phyloP scores from a whole-genome alignment of 1,140 invertebrate species.

The Pseudachorutes palmiensis region DNA sequence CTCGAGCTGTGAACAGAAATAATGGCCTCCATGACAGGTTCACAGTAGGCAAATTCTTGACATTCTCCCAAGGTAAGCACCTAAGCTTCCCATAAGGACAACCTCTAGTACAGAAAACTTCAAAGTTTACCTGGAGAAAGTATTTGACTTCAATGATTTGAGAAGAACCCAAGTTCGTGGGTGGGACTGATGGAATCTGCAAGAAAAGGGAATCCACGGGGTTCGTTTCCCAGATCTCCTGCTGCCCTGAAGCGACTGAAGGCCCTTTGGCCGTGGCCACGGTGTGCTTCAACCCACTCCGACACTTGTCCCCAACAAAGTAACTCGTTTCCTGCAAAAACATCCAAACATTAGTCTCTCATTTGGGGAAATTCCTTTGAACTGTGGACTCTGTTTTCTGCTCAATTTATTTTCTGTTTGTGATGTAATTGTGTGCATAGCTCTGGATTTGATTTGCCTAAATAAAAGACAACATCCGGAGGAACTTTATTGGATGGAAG shows the following conservation, averaged over 20 bases:
- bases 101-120: neutral
- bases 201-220: neutral
- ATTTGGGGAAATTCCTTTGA: neutral
- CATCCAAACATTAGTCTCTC: neutral
- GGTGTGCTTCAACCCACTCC: neutral
- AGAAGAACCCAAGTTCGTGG: conserved; percentile 2
- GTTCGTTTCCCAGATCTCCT: conserved; percentile 11
- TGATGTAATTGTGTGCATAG: no score
- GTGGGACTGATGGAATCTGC: conserved; percentile 5
- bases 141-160: conserved; percentile 10
- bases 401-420: neutral
- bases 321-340: conserved; percentile 9
- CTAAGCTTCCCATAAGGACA: neutral
- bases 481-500: no score
- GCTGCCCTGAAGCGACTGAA: neutral
- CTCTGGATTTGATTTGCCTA: no score
- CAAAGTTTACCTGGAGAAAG: neutral
- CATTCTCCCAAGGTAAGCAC: neutral
- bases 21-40: no score
- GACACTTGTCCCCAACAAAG: neutral
- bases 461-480: no score
- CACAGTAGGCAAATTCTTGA: neutral
- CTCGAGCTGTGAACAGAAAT: neutral
- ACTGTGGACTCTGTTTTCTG: no score
- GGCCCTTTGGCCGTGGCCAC: conserved; percentile 7